Evolutionary conservation across 2,797 vertebrate species (phyloP).

Genomic region (Liasis olivaceus): DNA sequence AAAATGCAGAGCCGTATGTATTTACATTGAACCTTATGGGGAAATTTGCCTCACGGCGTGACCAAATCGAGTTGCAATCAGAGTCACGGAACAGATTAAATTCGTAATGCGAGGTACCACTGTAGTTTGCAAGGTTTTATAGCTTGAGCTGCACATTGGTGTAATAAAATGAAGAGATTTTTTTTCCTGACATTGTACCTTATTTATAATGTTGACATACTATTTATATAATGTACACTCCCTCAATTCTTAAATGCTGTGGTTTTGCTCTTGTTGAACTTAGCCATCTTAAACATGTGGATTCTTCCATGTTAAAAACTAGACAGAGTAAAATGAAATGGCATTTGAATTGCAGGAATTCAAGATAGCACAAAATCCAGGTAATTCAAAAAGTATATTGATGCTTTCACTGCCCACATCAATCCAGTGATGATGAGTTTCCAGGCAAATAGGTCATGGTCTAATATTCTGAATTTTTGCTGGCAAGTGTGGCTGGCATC

Average conservation of each 20-base stretch:
- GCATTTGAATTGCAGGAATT: neutral
- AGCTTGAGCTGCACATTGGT: neutral
- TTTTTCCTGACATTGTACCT: neutral
- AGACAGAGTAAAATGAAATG: neutral
- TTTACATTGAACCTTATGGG: too few species aligned
- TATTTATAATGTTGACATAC: too few species aligned
- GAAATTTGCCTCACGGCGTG: too few species aligned
- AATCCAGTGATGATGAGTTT: neutral
- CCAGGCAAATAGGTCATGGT: too few species aligned
- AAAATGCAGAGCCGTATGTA: too few species aligned
- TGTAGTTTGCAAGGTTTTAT: neutral
- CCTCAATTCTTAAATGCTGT: neutral
- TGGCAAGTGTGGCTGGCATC: neutral
- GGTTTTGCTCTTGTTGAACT: neutral
- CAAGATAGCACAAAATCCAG: neutral
- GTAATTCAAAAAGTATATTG: neutral
- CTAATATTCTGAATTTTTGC: neutral
- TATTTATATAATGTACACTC: neutral
- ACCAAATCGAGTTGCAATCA: too few species aligned
- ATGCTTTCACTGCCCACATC: neutral
- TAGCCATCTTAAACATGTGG: neutral
- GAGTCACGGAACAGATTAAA: too few species aligned
- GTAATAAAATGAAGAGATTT: neutral
- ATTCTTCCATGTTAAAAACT: neutral
- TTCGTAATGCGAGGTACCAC: too few species aligned